These are phyloP conservation scores for Leptopterna dolabrata DNA, from an alignment of 2,888 invertebrate species.

Conservation along the genomic window DNA sequence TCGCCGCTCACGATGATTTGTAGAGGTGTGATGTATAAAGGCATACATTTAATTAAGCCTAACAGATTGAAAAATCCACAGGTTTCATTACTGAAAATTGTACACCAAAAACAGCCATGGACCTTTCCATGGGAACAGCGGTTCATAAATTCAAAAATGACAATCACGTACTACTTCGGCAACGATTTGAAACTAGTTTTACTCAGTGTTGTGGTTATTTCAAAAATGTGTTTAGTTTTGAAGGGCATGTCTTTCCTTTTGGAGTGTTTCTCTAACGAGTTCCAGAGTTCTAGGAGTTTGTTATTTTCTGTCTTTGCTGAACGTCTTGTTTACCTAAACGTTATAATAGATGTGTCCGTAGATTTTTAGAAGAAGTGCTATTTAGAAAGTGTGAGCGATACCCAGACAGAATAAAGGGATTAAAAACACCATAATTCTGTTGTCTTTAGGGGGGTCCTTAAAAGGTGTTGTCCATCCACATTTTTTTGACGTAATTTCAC, in stretches of 20 bases:
- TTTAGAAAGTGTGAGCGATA: slow-evolving; percentile 20
- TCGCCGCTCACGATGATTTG: neutral
- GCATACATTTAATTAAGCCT: neutral
- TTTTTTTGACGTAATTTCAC: neutral
- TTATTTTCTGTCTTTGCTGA: slow-evolving; percentile 34
- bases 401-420: neutral
- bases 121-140: neutral
- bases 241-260: slow-evolving; percentile 40
- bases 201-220: slow-evolving; percentile 16
- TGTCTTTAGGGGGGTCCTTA: too few relatives aligned
- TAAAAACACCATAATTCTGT: neutral
- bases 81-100: too few relatives aligned
- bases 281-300: slow-evolving; percentile 29
- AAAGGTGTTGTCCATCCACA: neutral
- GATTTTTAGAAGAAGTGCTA: slow-evolving; percentile 32
- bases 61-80: neutral
- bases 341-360: slow-evolving; percentile 43
- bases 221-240: slow-evolving; percentile 36
- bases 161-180: neutral
- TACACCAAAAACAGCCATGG: neutral
- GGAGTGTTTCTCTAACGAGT: slow-evolving; percentile 1
- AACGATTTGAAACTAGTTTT: neutral
- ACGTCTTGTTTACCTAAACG: slow-evolving; percentile 26
- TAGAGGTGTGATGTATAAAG: neutral
- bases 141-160: neutral